A percentile compares a stretch with the other conserved stretches of the same genome.
phyloP scores from a whole-genome alignment of 2,113 vertebrate genomes.

The Protobothrops mucrosquamatus region DNA sequence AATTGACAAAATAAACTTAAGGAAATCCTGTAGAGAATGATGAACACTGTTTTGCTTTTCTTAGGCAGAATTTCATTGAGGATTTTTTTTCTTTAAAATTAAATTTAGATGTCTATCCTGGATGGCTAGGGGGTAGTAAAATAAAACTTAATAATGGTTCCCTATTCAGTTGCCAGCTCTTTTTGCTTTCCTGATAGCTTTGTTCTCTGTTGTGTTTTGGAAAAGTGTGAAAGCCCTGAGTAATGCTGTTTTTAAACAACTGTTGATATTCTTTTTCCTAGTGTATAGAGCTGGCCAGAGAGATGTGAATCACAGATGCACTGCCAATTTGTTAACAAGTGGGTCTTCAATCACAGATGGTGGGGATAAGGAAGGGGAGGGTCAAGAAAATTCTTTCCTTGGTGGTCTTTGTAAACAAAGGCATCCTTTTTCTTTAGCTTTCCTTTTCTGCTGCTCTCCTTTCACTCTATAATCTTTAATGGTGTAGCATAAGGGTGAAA shows the following conservation, averaged over 20 bases:
- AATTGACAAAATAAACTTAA: constrained; percentile 15
- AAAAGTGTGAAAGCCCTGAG: not conserved
- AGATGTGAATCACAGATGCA: not conserved
- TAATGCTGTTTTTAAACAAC: not conserved
- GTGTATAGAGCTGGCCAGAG: constrained; percentile 17
- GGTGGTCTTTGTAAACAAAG: not conserved
- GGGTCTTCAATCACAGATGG: not conserved
- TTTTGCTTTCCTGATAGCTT: constrained; percentile 27
- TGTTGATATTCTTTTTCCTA: constrained; percentile 14
- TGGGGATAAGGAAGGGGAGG: not conserved
- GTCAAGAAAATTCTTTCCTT: not conserved
- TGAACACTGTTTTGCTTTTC: not conserved
- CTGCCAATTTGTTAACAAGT: not conserved
- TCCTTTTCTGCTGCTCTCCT: not conserved
- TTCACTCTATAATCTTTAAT: not conserved
- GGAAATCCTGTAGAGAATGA: constrained; percentile 21
- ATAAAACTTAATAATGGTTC: constrained; percentile 26
- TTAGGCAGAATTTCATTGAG: constrained; percentile 10
- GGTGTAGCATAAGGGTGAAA: not conserved
- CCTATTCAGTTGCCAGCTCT: constrained; percentile 17
- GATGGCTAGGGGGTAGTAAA: constrained; percentile 23
- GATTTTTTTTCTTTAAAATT: constrained; percentile 35
- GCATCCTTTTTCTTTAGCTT: not conserved
- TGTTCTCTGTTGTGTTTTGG: not conserved
- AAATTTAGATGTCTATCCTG: constrained; percentile 31